A percentile compares a stretch with the other conserved stretches of the same genome.
Evolutionary conservation across 2,888 invertebrate genomes (phyloP).

Genomic region (Clivina fossor): DNA sequence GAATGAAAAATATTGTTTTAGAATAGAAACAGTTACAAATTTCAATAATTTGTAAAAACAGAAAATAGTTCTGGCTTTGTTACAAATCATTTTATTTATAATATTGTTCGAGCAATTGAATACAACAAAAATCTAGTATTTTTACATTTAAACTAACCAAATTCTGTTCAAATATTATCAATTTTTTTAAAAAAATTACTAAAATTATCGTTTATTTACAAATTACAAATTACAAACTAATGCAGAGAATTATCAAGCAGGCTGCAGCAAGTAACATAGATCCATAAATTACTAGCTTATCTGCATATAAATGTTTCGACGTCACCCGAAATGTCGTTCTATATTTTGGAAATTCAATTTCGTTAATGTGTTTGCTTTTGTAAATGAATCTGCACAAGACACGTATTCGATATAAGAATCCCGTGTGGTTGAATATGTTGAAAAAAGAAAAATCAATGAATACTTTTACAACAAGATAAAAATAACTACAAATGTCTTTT

Average conservation of each 20-base stretch:
- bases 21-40: too few species aligned
- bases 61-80: too few species aligned
- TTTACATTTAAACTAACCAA: too few species aligned
- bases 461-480: constrained; percentile 9
- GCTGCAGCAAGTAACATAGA: background rate
- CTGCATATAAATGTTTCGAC: constrained; percentile 24
- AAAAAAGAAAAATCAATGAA: constrained; percentile 18
- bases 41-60: too few species aligned
- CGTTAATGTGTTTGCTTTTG: constrained; percentile 30
- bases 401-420: constrained; percentile 29
- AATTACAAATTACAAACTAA: too few species aligned
- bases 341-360: constrained; percentile 31
- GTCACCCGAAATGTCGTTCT: constrained; percentile 19
- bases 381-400: constrained; percentile 30
- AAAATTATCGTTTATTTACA: too few species aligned
- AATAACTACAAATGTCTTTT: constrained; percentile 6
- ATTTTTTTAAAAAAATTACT: too few species aligned
- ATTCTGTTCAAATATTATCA: too few species aligned
- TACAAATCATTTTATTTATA: too few species aligned
- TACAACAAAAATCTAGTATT: too few species aligned
- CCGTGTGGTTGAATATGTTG: constrained; percentile 27
- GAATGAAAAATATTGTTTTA: constrained; percentile 1
- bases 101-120: too few species aligned
- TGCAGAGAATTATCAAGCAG: too few species aligned
- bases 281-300: constrained; percentile 23